Percentiles rank a stretch among this genome's conserved stretches.
phyloP scores from a whole-genome alignment of 2,888 invertebrate species.

The Cancer borealis region DNA sequence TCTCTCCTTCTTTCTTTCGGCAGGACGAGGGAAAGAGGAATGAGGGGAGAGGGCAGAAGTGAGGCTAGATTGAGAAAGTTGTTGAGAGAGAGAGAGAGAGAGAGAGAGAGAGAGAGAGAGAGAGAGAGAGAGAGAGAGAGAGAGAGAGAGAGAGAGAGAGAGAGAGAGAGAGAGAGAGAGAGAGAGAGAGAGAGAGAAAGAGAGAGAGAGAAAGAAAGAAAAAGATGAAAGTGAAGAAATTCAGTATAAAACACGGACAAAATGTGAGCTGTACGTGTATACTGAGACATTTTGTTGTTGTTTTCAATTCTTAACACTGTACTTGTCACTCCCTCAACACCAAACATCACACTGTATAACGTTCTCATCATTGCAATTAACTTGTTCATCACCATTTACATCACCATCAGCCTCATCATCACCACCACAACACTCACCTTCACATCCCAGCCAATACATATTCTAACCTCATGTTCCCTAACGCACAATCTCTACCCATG shows the following conservation, averaged over 20 bases:
- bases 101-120: constrained; percentile 66
- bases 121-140: constrained; percentile 62
- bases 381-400: background rate
- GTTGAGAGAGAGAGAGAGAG: constrained; percentile 46
- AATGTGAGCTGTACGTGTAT: background rate
- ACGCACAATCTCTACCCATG: background rate
- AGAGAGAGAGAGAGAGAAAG: too few relatives aligned
- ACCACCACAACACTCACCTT: background rate
- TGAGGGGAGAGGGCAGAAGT: constrained; percentile 18
- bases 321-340: too few relatives aligned
- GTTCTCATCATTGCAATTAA: background rate
- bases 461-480: background rate
- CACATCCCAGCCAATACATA: background rate
- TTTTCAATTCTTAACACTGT: background rate
- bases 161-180: background rate
- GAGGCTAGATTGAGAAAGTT: constrained; percentile 23
- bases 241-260: background rate
- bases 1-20: background rate
- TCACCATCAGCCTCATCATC: background rate
- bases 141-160: constrained; percentile 55
- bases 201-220: background rate
- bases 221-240: background rate
- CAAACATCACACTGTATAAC: background rate
- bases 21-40: background rate
- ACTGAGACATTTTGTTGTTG: background rate